Evolutionary conservation across 2,113 vertebrate genomes (phyloP).

Genomic region (Corydoras sp.): DNA sequence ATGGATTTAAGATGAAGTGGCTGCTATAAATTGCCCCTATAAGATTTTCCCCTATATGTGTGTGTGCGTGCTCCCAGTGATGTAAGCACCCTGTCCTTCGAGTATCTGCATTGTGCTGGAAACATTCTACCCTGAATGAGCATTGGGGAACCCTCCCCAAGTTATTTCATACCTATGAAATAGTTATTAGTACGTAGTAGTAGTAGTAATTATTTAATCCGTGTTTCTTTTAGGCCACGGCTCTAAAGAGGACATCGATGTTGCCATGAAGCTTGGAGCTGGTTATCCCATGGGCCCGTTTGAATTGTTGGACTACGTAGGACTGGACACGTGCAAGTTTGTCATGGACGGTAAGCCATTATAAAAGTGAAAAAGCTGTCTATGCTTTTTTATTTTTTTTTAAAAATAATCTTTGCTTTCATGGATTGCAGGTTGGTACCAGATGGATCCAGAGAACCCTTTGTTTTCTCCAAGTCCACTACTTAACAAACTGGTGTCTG

Average conservation of each 20-base stretch:
- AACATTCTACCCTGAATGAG: no score
- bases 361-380: not conserved
- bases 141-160: no score
- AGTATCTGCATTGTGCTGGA: no score
- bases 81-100: no score
- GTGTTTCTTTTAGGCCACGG: constrained; percentile 73
- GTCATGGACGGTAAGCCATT: constrained; percentile 81
- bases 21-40: no score
- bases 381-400: not conserved
- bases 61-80: no score
- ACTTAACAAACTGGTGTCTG: constrained; percentile 81
- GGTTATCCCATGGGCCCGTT: constrained; percentile 97
- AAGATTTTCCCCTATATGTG: no score
- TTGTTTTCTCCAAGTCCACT: constrained; percentile 72
- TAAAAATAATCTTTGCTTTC: not conserved
- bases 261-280: constrained; percentile 90
- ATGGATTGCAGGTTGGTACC: constrained; percentile 75
- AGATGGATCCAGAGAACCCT: constrained; percentile 72
- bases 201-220: not conserved
- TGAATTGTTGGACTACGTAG: constrained; percentile 91
- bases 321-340: constrained; percentile 88
- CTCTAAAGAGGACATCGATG: constrained; percentile 94
- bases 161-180: no score
- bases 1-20: no score
- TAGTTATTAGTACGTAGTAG: no score